Base-by-base conservation (phyloP, 2,888 invertebrate genomes). In the Drosophila histrio region DNA sequence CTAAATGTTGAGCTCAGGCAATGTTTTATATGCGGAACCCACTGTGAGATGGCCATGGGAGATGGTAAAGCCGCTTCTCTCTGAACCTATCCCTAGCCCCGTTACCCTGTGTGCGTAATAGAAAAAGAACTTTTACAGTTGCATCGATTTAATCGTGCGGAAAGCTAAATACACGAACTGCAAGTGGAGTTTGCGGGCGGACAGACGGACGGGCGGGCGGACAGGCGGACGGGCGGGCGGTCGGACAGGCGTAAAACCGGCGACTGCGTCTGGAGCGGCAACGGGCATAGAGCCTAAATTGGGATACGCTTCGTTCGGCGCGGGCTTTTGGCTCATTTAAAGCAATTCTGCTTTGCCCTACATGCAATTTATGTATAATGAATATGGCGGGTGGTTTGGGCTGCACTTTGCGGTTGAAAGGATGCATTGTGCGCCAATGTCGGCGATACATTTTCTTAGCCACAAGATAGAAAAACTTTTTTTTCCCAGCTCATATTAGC, bases 91-190 rank as follows among this genome's bases (percentile, higher is more conserved):
- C 15, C 4, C 21, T 5, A n/a, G 7, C 8, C 2, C 6, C 2
- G 8, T 1, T 1, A n/a, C 5, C 3, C 15, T 17, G 77, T 75
- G 70, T 86, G 87, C 82, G 82, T 86, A 85, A 85, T 86, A 86
- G 86, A 82, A 85, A 84, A 85, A 87, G 72, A 88, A 86, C 78
- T 88, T 89, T 83, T 89, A 75, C 86, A 89, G 81, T 88, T 83
- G 87, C 86, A 86, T 86, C 87, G 87, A 89, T 89, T 89, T 83
- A 89, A 89, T 89, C 89, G 89, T 87, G 89, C 85, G 89, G 89
- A 89, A 89, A 88, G 89, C 89, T 86, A 77, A 83, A 80, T 78
- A 83, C 76, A 72, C 68, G 61, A 64, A 57, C 64, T 47, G 38
- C 61, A 41, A 52, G 36, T 54, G 38, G 32, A 46, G 32, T 24